Conservation (phyloP, 2,888 invertebrate genomes). For the Sminthurides aquaticus region DNA sequence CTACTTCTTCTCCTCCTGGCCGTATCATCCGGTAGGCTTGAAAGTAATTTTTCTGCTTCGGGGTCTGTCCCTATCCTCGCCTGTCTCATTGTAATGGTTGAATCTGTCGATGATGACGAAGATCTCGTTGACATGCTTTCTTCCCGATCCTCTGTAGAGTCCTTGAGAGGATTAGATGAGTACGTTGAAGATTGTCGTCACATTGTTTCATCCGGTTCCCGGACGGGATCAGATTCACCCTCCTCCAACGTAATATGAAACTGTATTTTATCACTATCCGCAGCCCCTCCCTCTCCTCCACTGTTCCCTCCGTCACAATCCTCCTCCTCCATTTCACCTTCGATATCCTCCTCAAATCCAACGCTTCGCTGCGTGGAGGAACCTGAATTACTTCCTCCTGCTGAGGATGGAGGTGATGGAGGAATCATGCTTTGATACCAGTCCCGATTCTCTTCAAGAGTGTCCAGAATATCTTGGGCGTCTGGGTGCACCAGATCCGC, state of each 20-base stretch:
- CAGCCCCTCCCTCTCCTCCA: conserved; percentile 47
- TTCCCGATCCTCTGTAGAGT: conserved; percentile 2
- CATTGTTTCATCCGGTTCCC: conserved; percentile 51
- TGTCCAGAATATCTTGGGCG: conserved; percentile 95
- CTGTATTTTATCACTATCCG: conserved; percentile 48
- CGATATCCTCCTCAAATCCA: conserved; percentile 11
- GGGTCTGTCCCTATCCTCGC: too few species aligned
- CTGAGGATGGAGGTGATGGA: conserved; percentile 10
- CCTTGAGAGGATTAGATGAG: conserved; percentile 11
- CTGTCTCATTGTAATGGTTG: not conserved
- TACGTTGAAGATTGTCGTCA: conserved; percentile 43
- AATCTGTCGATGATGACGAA: not conserved
- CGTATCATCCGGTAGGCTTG: too few species aligned
- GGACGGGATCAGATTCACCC: conserved; percentile 53
- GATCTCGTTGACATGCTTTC: conserved; percentile 17
- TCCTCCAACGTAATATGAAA: conserved; percentile 71
- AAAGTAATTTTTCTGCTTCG: too few species aligned
- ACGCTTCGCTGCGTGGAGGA: conserved; percentile 8
- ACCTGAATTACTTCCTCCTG: not conserved
- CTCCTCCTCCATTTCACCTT: conserved; percentile 11
- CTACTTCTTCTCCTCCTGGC: too few species aligned
- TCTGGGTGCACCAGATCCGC: conserved; percentile 97
- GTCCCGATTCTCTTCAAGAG: conserved; percentile 95
- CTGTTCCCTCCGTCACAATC: too few species aligned
- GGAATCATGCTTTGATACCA: conserved; percentile 46